phyloP scores from a whole-genome alignment of 2,797 vertebrate genomes.

The Malacoraja senta region DNA sequence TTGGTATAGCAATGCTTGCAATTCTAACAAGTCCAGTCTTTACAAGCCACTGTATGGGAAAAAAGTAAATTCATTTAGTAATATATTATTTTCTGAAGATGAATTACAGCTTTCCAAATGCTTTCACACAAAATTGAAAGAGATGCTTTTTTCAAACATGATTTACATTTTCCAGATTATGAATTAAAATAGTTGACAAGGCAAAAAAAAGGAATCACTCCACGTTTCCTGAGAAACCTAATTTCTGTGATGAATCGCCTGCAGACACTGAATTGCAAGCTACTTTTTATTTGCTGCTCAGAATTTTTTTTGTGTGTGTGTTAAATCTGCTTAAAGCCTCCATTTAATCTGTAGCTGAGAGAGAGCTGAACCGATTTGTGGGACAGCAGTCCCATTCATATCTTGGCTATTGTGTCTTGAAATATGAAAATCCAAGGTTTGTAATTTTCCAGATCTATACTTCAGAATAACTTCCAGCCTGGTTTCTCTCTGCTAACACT shows the following conservation, averaged over 20 bases:
- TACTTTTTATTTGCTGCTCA: constrained; percentile 67
- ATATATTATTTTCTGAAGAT: constrained; percentile 65
- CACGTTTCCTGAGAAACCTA: constrained; percentile 99
- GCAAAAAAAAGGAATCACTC: constrained; percentile 89
- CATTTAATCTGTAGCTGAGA: constrained; percentile 98
- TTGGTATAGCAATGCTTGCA: constrained; percentile 9
- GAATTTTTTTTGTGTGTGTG: constrained; percentile 54
- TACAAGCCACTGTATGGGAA: constrained; percentile 16
- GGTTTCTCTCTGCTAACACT: constrained; percentile 1
- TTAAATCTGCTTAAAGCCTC: constrained; percentile 99
- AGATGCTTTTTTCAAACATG: constrained; percentile 66
- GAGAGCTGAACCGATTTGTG: constrained; percentile 97
- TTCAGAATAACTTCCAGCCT: constrained; percentile 14
- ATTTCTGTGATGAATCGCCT: constrained; percentile 99
- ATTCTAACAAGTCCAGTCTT: constrained; percentile 34
- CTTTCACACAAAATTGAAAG: constrained; percentile 65
- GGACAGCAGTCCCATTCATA: constrained; percentile 95
- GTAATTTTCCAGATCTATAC: constrained; percentile 89
- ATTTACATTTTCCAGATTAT: constrained; percentile 99
- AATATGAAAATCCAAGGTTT: constrained; percentile 98
- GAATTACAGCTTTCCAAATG: constrained; percentile 62
- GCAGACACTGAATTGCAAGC: constrained; percentile 98
- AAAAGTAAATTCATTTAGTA: constrained; percentile 53
- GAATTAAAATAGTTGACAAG: constrained; percentile 99
- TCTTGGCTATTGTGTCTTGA: constrained; percentile 86